Conservation (phyloP, 2,113 vertebrate genomes). For the Ctenomys sociabilis region DNA sequence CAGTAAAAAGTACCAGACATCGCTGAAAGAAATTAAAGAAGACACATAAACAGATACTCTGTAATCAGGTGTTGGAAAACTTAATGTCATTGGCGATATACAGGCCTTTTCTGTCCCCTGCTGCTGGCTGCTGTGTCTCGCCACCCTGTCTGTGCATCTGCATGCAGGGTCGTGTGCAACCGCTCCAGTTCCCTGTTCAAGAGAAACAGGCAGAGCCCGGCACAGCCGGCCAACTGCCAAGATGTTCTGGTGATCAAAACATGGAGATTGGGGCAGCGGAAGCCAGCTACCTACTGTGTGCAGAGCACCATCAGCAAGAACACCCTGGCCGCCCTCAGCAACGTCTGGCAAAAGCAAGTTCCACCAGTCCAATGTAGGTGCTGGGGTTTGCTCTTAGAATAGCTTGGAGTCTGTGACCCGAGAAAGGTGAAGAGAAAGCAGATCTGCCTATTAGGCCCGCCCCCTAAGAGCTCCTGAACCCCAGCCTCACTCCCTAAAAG, state of each 20-base stretch:
- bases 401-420: background rate
- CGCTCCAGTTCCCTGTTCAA: background rate
- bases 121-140: background rate
- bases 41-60: background rate
- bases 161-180: background rate
- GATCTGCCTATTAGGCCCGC: background rate
- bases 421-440: background rate
- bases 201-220: background rate
- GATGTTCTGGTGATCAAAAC: background rate
- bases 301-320: background rate
- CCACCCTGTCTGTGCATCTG: background rate
- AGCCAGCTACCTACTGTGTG: background rate
- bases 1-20: background rate
- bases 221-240: background rate
- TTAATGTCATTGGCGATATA: background rate
- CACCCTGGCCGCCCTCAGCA: background rate
- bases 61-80: background rate
- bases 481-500: background rate
- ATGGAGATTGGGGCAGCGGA: background rate
- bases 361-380: background rate
- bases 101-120: background rate
- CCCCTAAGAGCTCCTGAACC: background rate
- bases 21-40: background rate
- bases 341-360: background rate
- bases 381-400: background rate